Percentiles rank a stretch among this genome's conserved stretches.
phyloP scores from a whole-genome alignment of 1,140 invertebrate species.

The Druon quercuslanigerum region DNA sequence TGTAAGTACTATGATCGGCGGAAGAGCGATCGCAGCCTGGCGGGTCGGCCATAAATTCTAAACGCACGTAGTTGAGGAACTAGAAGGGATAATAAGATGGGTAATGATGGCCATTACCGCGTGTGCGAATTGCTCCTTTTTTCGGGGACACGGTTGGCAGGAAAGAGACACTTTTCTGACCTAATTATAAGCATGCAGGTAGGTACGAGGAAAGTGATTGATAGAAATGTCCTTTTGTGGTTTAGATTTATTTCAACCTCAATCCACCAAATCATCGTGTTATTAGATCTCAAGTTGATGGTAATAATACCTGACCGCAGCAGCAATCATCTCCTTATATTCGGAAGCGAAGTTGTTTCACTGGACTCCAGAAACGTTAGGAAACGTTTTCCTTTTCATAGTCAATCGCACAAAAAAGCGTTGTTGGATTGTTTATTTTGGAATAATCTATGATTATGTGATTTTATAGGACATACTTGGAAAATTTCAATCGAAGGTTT shows the following conservation, averaged over 20 bases:
- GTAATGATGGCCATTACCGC: constrained; percentile 24
- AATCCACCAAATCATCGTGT: neutral
- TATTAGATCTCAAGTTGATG: neutral
- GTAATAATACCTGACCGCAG: constrained; percentile 1
- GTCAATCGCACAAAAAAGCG: no score
- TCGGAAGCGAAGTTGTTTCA: neutral
- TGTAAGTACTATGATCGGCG: constrained; percentile 65
- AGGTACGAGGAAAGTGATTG: constrained; percentile 10
- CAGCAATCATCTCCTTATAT: neutral
- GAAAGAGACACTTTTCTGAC: neutral
- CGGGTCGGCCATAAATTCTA: constrained; percentile 30
- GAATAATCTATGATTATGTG: no score
- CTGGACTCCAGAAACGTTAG: no score
- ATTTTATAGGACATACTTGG: no score
- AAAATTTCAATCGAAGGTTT: no score
- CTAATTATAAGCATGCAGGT: neutral
- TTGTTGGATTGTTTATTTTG: no score
- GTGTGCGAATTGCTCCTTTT: constrained; percentile 11
- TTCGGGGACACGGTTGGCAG: constrained; percentile 15
- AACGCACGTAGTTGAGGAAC: constrained; percentile 3
- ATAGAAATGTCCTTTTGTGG: neutral
- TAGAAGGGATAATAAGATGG: constrained; percentile 14
- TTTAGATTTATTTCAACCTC: neutral
- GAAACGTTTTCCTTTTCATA: no score
- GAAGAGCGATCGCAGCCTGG: constrained; percentile 49